Percentiles rank a stretch among this genome's conserved stretches.
Conservation (phyloP, 2,888 invertebrate species). For the Pandemis cinnamomeana region DNA sequence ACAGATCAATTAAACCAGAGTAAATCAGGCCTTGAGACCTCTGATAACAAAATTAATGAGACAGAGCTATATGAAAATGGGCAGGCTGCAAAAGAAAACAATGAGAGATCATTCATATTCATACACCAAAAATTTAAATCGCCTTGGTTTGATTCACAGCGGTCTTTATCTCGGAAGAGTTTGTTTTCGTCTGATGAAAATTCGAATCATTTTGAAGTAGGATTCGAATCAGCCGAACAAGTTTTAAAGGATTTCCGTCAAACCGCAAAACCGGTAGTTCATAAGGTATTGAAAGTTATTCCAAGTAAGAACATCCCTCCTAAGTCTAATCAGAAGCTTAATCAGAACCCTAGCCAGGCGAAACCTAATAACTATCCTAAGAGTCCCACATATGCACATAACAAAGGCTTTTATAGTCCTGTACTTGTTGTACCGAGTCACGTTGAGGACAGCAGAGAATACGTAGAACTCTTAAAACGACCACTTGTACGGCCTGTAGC, state of each 20-base stretch:
- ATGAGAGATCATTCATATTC: slow-evolving; percentile 68
- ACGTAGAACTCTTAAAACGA: slow-evolving; percentile 52
- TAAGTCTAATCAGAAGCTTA: not conserved
- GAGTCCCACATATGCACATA: slow-evolving; percentile 15
- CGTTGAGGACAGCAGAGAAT: slow-evolving; percentile 45
- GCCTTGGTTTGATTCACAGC: slow-evolving; percentile 42
- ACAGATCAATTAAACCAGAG: slow-evolving; percentile 17
- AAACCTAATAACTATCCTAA: not conserved
- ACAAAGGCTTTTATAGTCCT: slow-evolving; percentile 23
- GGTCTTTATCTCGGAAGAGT: slow-evolving; percentile 8
- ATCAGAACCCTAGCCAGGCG: not conserved
- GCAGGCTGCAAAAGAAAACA: slow-evolving; percentile 43
- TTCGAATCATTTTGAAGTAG: not conserved
- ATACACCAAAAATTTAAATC: slow-evolving; percentile 61
- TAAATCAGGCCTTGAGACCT: slow-evolving; percentile 41
- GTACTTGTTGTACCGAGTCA: slow-evolving; percentile 20
- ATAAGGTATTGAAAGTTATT: not conserved
- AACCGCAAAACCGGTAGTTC: not conserved
- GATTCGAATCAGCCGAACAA: not conserved
- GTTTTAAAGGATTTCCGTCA: not conserved
- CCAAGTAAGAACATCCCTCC: not conserved
- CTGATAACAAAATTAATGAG: slow-evolving; percentile 47
- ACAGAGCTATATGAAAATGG: slow-evolving; percentile 58
- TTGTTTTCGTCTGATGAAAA: not conserved
- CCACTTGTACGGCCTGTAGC: slow-evolving; percentile 48